Evolutionary conservation across 2,113 vertebrate species (phyloP).

Genomic region (Microtus montanus): DNA sequence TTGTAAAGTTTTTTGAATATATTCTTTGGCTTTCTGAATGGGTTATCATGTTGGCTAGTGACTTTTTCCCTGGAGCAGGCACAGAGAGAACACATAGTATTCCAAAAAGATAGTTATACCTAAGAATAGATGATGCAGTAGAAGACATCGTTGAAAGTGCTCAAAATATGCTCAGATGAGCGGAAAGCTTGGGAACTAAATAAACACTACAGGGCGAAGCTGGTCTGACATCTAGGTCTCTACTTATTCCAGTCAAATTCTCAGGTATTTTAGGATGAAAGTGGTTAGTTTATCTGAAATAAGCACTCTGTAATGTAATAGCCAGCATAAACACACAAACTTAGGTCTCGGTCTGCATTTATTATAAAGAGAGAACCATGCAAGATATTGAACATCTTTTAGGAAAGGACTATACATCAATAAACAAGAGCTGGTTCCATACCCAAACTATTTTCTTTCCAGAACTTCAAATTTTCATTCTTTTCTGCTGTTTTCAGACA

Average conservation of each 20-base stretch:
- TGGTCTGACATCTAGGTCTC: not conserved
- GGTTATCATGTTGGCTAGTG: not conserved
- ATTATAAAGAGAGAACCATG: constrained; percentile 26
- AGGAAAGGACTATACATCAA: constrained; percentile 29
- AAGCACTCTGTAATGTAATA: not conserved
- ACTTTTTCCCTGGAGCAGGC: not conserved
- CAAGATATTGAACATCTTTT: constrained; percentile 4
- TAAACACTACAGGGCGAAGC: not conserved
- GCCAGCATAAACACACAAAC: not conserved
- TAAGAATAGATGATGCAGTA: not conserved
- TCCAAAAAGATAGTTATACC: not conserved
- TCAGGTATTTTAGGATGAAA: constrained; percentile 20
- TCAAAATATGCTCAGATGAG: not conserved
- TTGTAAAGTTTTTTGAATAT: not conserved
- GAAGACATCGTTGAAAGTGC: not conserved
- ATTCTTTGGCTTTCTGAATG: not conserved
- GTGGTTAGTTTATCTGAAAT: constrained; percentile 35
- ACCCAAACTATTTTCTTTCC: constrained; percentile 4
- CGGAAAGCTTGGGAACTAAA: not conserved
- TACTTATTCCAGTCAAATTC: not conserved
- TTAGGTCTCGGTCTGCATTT: not conserved
- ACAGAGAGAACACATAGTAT: not conserved
- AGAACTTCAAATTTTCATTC: constrained; percentile 5
- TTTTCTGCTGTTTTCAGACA: constrained; percentile 36
- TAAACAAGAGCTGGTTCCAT: not conserved